Conservation (phyloP, 2,113 vertebrate genomes). For the Chlorodrepanis virens region DNA sequence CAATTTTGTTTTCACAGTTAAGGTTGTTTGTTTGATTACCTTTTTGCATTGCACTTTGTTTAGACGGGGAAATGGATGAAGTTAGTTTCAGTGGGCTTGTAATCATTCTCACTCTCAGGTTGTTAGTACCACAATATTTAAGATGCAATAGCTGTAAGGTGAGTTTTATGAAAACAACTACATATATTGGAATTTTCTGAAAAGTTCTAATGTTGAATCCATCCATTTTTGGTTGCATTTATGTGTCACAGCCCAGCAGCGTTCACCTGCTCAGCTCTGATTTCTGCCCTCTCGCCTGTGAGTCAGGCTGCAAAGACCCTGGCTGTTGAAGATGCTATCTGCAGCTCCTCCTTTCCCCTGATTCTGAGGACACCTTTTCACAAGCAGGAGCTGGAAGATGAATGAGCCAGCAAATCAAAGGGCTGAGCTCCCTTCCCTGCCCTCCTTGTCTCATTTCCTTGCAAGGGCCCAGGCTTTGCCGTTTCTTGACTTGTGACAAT, state of each 20-base stretch:
- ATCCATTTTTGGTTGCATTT: background rate
- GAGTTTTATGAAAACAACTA: background rate
- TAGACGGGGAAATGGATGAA: slow-evolving; percentile 19
- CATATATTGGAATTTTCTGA: background rate
- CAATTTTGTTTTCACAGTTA: slow-evolving; percentile 40
- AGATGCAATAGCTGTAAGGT: background rate
- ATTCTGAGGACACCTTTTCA: background rate
- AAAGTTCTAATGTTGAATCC: rapidly evolving
- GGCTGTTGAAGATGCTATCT: background rate
- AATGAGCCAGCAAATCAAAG: background rate
- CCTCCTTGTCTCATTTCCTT: background rate
- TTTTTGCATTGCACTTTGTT: slow-evolving; percentile 28
- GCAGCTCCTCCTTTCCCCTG: background rate
- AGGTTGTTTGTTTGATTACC: slow-evolving; percentile 31
- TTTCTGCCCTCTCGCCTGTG: background rate
- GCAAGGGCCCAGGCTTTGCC: background rate
- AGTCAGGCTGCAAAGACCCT: background rate
- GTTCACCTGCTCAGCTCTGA: rapidly evolving
- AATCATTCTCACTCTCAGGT: background rate
- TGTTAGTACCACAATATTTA: background rate
- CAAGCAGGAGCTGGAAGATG: background rate
- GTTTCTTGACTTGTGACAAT: background rate
- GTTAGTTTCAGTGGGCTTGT: background rate
- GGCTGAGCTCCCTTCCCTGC: background rate
- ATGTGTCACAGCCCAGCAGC: background rate